Conservation (phyloP, 2,113 vertebrate species). For the Lepus timidus region DNA sequence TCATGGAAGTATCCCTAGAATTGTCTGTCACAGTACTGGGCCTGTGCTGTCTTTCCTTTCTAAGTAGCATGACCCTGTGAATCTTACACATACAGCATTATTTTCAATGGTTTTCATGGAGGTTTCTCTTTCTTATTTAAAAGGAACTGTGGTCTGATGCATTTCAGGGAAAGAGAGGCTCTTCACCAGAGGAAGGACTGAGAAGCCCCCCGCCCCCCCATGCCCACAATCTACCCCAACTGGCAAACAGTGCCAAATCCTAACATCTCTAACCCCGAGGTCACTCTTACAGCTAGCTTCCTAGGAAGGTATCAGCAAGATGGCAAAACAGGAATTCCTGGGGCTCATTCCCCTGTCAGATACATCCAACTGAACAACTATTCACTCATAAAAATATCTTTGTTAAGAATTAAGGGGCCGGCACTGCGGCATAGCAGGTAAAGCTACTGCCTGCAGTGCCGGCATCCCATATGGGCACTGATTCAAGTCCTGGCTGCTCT, state of each 20-base stretch:
- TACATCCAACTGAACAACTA: not conserved
- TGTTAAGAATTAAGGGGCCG: too few relatives aligned
- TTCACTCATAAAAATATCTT: not conserved
- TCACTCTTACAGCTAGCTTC: not conserved
- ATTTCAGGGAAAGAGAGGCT: not conserved
- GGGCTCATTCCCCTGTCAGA: not conserved
- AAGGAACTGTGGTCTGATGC: not conserved
- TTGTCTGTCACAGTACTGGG: not conserved
- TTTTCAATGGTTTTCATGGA: not conserved
- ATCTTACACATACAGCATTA: not conserved
- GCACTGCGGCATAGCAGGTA: too few relatives aligned
- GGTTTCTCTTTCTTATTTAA: constrained; percentile 10
- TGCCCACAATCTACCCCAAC: not conserved
- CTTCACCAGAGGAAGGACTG: not conserved
- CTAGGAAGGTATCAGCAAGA: not conserved
- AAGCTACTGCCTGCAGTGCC: too few relatives aligned
- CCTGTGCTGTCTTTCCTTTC: not conserved
- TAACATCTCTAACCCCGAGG: not conserved
- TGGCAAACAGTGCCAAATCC: not conserved
- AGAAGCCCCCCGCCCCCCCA: not conserved
- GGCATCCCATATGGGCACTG: too few relatives aligned
- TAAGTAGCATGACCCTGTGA: not conserved
- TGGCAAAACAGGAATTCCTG: not conserved
- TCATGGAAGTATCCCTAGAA: not conserved
- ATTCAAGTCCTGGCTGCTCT: too few relatives aligned